Conservation (phyloP, 2,888 invertebrate species). For the Antitype chi region DNA sequence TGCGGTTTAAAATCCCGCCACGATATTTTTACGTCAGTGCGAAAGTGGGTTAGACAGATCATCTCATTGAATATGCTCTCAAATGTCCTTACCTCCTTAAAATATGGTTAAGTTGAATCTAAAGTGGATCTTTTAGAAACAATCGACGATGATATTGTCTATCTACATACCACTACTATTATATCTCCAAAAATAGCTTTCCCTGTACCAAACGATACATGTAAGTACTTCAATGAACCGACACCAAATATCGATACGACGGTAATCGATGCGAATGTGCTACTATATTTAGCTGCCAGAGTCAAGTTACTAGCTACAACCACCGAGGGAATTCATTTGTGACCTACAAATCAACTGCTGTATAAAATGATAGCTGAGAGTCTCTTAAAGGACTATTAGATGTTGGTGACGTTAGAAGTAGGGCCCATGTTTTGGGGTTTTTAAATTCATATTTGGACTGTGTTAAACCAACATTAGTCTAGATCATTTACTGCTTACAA, state of each 20-base stretch:
- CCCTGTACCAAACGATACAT: background rate
- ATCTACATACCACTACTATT: background rate
- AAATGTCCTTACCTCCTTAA: background rate
- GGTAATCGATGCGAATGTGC: conserved; percentile 67
- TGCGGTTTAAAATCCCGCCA: too few species aligned
- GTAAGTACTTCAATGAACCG: conserved; percentile 36
- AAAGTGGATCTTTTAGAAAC: background rate
- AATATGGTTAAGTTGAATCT: background rate
- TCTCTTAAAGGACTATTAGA: conserved; percentile 26
- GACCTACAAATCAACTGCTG: conserved; percentile 66
- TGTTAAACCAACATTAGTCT: background rate
- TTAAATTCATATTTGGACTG: background rate
- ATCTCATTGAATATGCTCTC: background rate
- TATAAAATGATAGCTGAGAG: conserved; percentile 64
- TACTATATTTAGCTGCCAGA: conserved; percentile 71
- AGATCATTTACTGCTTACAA: background rate
- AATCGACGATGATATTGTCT: background rate
- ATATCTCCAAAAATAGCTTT: background rate
- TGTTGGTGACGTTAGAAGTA: conserved; percentile 1
- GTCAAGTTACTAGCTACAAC: conserved; percentile 70
- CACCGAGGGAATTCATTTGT: conserved; percentile 69
- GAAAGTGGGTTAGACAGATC: background rate
- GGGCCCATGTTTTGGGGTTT: background rate
- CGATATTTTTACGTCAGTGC: too few species aligned
- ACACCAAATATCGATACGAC: conserved; percentile 63